These are phyloP conservation scores for Zosterops lateralis DNA, from an alignment of 2,113 vertebrate species.

Conservation along the genomic window DNA sequence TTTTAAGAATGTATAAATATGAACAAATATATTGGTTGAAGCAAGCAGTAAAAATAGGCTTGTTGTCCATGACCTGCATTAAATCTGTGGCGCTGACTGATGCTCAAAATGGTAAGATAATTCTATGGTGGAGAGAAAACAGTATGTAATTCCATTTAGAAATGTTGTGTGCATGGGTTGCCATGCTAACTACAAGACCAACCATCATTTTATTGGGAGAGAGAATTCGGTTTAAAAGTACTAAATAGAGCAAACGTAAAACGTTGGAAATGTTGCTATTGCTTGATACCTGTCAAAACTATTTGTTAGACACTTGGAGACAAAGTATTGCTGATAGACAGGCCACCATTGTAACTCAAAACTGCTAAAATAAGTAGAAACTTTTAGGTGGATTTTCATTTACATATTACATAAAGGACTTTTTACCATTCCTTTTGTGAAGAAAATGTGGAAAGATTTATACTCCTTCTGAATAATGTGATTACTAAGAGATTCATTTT, in stretches of 20 bases:
- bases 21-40: background rate
- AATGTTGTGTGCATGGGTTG: background rate
- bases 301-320: background rate
- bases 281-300: background rate
- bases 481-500: background rate
- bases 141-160: conserved; percentile 5
- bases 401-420: background rate
- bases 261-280: background rate
- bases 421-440: conserved; percentile 15
- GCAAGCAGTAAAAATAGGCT: conserved; percentile 28
- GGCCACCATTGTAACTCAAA: background rate
- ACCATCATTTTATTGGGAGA: background rate
- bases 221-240: background rate
- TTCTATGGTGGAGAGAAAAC: background rate
- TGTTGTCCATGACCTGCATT: conserved; percentile 41
- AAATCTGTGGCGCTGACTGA: conserved; percentile 36
- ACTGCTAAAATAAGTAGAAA: background rate
- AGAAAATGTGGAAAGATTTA: background rate
- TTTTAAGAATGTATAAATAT: conserved; percentile 48
- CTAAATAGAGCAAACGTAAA: background rate
- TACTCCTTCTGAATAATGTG: background rate
- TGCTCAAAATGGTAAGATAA: background rate
- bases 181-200: background rate
- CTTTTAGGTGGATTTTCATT: background rate
- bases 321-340: background rate